Evolutionary conservation across 2,797 vertebrate genomes (phyloP), one percentile per base, ranked within the genome.

Genomic region (Pangasius macronema): DNA sequence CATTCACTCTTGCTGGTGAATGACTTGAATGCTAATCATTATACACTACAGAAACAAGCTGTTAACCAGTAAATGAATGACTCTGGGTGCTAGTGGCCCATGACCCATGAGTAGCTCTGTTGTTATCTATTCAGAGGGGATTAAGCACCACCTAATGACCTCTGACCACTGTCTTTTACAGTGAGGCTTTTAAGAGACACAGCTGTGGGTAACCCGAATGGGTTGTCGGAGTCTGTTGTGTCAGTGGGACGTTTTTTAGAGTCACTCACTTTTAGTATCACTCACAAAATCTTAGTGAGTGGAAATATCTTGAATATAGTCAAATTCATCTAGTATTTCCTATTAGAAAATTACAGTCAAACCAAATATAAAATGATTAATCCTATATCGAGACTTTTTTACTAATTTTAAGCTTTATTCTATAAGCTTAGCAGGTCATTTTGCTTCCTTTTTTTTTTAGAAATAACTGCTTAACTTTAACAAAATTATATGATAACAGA

Each of bases 1-100:
- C 24, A 9, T 83, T 85, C 24, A 33, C 33, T 70, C 65, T 70
- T 84, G 70, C 55, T 57, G 51, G 30, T 42, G 27, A 82, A 85
- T 76, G 85, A 85, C 61, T 73, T 67, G 55, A 76, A 85, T 57
- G 76, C 76, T 75, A 53, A 89, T 65, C 16, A 30, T 65, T 65
- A 49, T 22, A 22, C 61, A 49, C 61, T 65, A 33, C 27, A 67
- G 22, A 59, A 80, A 16, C 46, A 61, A 81, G 42, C 27, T 82
- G 27, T 82, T 82, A 65, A 51, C 27, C n/a, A 67, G 18, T 10
- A 82, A 67, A 82, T 63, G 8, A 82, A 82, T 61, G 57, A 46
- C 22, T 22, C 33, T 14, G 22, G 55, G 10, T 59, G 22, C 57
- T 63, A 9, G 80, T 4, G 24, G 39, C 42, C n/a, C 81, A 13